A percentile compares a stretch with the other conserved stretches of the same genome.
Conservation (phyloP, 2,888 invertebrate genomes). For the Eristalinus aeneus region DNA sequence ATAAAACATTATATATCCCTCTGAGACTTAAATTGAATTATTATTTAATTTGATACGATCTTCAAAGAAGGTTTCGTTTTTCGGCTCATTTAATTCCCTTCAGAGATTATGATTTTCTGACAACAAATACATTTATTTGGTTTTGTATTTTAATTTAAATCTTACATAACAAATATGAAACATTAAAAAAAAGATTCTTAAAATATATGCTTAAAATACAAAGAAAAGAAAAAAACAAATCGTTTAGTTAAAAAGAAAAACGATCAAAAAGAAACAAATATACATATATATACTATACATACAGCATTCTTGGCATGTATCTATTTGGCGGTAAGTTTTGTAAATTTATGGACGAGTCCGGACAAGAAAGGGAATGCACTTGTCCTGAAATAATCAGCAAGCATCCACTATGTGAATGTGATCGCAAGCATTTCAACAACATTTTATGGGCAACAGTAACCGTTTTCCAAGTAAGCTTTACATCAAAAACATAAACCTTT, state of each 20-base stretch:
- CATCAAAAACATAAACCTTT: constrained; percentile 60
- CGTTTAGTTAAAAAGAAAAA: constrained; percentile 43
- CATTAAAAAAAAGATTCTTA: constrained; percentile 59
- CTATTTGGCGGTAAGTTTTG: constrained; percentile 99
- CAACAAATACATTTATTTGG: constrained; percentile 50
- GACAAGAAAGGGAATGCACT: constrained; percentile 92
- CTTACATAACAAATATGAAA: constrained; percentile 68
- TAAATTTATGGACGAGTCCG: constrained; percentile 94
- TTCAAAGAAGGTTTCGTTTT: not conserved
- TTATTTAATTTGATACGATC: not conserved
- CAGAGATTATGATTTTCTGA: constrained; percentile 8
- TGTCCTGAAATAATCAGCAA: constrained; percentile 95
- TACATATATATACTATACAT: constrained; percentile 75
- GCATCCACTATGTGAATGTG: constrained; percentile 95
- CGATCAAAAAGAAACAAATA: constrained; percentile 60
- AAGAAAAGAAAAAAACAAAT: constrained; percentile 43
- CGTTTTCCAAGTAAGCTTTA: constrained; percentile 94
- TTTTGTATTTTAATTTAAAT: constrained; percentile 31
- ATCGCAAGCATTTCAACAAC: constrained; percentile 99
- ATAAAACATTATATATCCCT: not conserved
- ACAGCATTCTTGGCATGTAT: constrained; percentile 99
- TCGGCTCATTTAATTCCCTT: not conserved
- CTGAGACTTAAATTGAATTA: not conserved
- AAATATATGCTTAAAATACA: constrained; percentile 59
- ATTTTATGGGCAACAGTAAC: constrained; percentile 98